These are phyloP conservation scores for Pseudoips prasinana DNA, from an alignment of 2,888 invertebrate genomes.

Conservation along the genomic window DNA sequence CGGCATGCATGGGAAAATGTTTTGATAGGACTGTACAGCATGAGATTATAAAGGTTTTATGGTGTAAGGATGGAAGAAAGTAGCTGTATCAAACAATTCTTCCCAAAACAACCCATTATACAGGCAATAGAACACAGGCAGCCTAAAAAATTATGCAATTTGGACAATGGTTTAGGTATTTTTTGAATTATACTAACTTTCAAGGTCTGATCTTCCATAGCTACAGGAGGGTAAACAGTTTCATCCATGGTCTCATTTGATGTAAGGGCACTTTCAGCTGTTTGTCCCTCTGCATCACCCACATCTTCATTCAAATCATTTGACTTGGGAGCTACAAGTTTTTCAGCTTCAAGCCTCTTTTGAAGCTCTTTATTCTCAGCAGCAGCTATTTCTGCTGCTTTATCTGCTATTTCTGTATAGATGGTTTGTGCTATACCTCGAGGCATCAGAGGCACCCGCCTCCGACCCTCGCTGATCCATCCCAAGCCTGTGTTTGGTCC, in stretches of 20 bases:
- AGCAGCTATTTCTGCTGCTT: conserved; percentile 81
- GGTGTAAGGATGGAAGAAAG: too few species aligned
- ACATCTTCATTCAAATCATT: conserved; percentile 55
- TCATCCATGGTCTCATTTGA: conserved; percentile 58
- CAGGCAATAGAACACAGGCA: too few species aligned
- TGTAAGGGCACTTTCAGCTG: conserved; percentile 49
- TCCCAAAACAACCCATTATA: too few species aligned
- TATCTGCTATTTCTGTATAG: conserved; percentile 91
- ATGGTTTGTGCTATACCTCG: conserved; percentile 93
- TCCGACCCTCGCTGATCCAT: conserved; percentile 94
- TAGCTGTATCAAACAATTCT: too few species aligned
- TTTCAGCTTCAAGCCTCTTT: conserved; percentile 63
- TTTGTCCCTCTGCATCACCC: conserved; percentile 53
- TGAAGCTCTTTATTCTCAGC: conserved; percentile 65
- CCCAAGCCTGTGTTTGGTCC: conserved; percentile 86
- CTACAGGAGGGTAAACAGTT: conserved; percentile 59
- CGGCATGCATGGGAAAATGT: too few species aligned
- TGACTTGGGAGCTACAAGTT: conserved; percentile 57
- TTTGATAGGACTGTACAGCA: too few species aligned
- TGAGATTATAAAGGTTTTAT: too few species aligned
- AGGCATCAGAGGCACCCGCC: conserved; percentile 91
- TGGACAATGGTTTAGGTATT: too few species aligned
- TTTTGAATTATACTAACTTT: conserved; percentile 46
- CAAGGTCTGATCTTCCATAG: conserved; percentile 70
- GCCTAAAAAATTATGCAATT: too few species aligned